Base-by-base conservation (phyloP, 2,797 vertebrate genomes). In the Hydrolagus colliei region DNA sequence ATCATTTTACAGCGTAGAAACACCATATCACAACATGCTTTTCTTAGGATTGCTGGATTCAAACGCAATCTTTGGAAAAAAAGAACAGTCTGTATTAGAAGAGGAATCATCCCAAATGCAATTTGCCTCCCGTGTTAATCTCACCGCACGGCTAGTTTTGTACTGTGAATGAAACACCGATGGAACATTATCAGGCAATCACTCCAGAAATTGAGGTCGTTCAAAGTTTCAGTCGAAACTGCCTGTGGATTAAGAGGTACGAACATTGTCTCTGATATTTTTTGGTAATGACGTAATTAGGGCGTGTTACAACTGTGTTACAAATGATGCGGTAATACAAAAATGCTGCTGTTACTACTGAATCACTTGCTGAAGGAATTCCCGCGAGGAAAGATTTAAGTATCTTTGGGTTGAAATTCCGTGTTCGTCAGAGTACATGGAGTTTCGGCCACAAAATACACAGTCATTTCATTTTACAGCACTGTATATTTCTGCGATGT, bases 211-310 rank as follows among this genome's bases (percentile, higher is more conserved):
- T 73, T 32, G 5, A 35, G 35, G 14, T 52, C 9, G 52, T 76
- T 52, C 41, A 76, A 76, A 52, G 14, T 76, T 52, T 76, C 72
- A 73, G 74, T 76, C 73, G 35, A 74, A 74, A 35, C 11, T 74
- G 13, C 73, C 41, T 16, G 3, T 1, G 74, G 52, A 10, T 59
- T 41, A 59, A 59, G 14, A 52, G 35, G 2, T 76, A 52, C 9
- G 18, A 52, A 3, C 41, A 76, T 76, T 8, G 52, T 22, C 75
- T n/a, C 10, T 61, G 41, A 52, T 6, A 3, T 3, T 52, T 52
- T 52, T 52, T 52, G 41, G 41, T 52, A 52, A 52, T 52, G 41
- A 52, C 41, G 6, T 52, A 52, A 52, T 3, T 52, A 52, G 41
- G 41, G 67, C 4, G 13, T 18, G 67, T 68, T 18, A 68, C 9